Base-by-base conservation (phyloP, 2,888 invertebrate genomes). In the Brachyptera risi region DNA sequence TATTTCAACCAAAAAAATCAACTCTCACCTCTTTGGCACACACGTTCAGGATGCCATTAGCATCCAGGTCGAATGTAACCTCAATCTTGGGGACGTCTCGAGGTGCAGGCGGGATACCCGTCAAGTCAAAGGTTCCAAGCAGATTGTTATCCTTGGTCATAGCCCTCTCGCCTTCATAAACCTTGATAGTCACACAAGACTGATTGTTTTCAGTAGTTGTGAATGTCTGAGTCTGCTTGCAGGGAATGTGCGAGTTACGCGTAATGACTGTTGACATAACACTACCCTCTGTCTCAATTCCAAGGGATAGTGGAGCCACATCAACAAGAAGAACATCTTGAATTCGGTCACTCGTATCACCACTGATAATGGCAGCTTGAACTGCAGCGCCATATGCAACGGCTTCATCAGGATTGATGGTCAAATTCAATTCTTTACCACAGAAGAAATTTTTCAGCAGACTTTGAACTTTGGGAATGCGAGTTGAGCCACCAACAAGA, bases 201-300 rank as follows among this genome's bases (percentile, higher is more conserved):
- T 98, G 97, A 79, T 98, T 98, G 78, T 98, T 97, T 0, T 95
- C 92, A 76, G 96, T 96, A 2, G 97, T 97, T 68, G 96, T 96
- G 80, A 96, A 96, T 35, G 92, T 94, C 75, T 96, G 96, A 0
- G 94, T 94, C 76, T 96, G 94, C 78, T 96, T 96, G 65, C 95
- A 95, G 61, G 96, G 96, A 75, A 97, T 96, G 74, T 94, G 94
- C 24, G 96, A 93, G 82, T 97, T 99, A 63, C 97, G 86, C 79
- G 96, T 95, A 78, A 99, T 97, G 60, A 99, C 82, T 0, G 92
- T 88, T 59, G 96, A 96, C 97, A 98, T 98, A 27, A 92, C 92
- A 65, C 92, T 92, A 61, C 92, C 92, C 67, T 92, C 92, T 15
- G 92, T 93, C 75, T 94, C 92, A 69, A 94, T 93, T 78, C 93